Conservation (phyloP, 2,113 vertebrate genomes). For the Cryptoleucopteryx plumbea region DNA sequence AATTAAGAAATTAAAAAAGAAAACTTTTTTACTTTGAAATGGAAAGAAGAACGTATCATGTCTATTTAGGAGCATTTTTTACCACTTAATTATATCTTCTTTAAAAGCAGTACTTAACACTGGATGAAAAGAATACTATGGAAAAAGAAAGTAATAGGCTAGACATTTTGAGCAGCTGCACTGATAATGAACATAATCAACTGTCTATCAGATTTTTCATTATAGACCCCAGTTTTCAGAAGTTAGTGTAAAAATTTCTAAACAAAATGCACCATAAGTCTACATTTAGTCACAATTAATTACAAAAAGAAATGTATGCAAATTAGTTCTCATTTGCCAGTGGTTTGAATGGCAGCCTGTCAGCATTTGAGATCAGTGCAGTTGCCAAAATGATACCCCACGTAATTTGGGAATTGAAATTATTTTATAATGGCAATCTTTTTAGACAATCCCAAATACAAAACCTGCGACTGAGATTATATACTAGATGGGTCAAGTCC, state of each 20-base stretch:
- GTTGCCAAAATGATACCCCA: background rate
- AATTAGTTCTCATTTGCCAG: slow-evolving; percentile 5
- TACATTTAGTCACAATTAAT: slow-evolving; percentile 60
- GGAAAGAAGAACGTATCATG: background rate
- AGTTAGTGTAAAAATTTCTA: slow-evolving; percentile 49
- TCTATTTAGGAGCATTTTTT: background rate
- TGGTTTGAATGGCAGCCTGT: slow-evolving; percentile 24
- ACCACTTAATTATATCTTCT: background rate
- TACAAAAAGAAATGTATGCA: slow-evolving; percentile 31
- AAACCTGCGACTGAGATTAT: background rate
- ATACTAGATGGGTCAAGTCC: background rate
- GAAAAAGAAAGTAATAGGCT: background rate
- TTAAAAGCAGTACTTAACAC: slow-evolving; percentile 24
- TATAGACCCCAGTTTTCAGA: slow-evolving; percentile 24
- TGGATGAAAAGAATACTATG: background rate
- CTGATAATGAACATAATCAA: slow-evolving; percentile 27
- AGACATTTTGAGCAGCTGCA: slow-evolving; percentile 32
- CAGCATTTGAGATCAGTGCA: background rate
- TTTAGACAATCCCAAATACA: background rate
- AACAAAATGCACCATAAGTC: slow-evolving; percentile 45
- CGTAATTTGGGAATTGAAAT: background rate
- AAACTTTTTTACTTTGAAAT: background rate
- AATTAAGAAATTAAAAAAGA: background rate
- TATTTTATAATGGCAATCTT: background rate
- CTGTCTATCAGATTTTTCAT: slow-evolving; percentile 30